phyloP scores from a whole-genome alignment of 2,888 invertebrate genomes.

The Pristionchus exspectatus region DNA sequence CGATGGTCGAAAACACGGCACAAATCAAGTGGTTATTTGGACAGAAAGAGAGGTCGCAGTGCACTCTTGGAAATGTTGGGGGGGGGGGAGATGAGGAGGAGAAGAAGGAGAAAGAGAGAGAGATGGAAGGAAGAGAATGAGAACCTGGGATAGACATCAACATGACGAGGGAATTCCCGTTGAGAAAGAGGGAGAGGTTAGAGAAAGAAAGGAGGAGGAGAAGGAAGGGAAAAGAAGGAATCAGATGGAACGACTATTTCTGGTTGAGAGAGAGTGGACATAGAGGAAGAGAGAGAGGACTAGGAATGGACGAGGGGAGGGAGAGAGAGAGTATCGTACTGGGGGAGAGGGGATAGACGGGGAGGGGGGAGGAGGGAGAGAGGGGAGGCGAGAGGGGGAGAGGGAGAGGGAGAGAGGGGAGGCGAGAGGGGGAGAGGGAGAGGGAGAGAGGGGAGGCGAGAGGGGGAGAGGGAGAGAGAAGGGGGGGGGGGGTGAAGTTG shows the following conservation, averaged over 20 bases:
- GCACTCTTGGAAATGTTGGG: neutral
- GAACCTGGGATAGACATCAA: conserved; percentile 21
- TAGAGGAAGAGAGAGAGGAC: conserved; percentile 25
- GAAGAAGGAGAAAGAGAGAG: neutral
- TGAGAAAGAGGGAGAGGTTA: neutral
- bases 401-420: neutral
- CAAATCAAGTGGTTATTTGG: no score
- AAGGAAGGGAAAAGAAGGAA: conserved; percentile 12
- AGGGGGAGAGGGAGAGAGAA: neutral
- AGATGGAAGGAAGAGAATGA: neutral
- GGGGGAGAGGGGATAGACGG: conserved; percentile 6
- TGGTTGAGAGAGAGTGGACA: conserved; percentile 43
- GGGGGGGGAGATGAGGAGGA: neutral
- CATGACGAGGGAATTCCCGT: neutral
- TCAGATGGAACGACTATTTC: conserved; percentile 11
- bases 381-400: neutral
- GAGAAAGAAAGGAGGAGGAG: neutral
- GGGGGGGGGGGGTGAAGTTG: conserved; percentile 35
- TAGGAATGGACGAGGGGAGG: neutral
- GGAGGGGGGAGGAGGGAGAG: neutral
- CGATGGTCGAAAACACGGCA: no score
- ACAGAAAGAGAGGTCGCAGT: no score
- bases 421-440: neutral
- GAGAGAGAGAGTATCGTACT: conserved; percentile 25
- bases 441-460: neutral